Evolutionary conservation across 2,113 vertebrate species (phyloP).

Genomic region (Platysteira castanea): DNA sequence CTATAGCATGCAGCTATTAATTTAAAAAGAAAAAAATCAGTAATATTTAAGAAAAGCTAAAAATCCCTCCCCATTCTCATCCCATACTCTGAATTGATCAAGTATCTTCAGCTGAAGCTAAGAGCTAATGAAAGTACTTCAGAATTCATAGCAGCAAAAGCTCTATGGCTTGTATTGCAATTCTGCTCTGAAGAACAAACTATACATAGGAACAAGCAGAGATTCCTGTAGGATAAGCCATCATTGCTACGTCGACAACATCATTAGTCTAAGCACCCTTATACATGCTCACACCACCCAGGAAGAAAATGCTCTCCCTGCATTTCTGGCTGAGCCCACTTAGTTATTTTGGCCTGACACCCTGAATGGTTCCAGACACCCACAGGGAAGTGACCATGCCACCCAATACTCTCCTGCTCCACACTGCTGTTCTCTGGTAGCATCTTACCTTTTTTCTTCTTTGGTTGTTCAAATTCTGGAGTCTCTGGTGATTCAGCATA

Average conservation of each 20-base stretch:
- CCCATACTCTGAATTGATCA: neutral
- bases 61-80: neutral
- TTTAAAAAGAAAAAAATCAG: neutral
- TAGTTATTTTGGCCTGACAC: neutral
- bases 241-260: neutral
- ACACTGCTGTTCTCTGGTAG: neutral
- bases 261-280: neutral
- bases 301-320: neutral
- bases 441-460: conserved; percentile 85
- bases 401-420: neutral
- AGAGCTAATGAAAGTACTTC: neutral
- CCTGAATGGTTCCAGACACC: neutral
- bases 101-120: neutral
- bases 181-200: neutral
- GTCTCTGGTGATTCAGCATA: conserved; percentile 68
- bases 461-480: conserved; percentile 78
- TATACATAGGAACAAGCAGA: neutral
- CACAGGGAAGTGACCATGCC: rapidly evolving
- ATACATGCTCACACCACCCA: neutral
- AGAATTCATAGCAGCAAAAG: neutral
- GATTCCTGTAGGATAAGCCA: neutral
- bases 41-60: neutral
- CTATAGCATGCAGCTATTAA: neutral
- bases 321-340: neutral
- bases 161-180: neutral